Evolutionary conservation across 2,888 invertebrate species (phyloP).

Genomic region (Thereva nobilitata): DNA sequence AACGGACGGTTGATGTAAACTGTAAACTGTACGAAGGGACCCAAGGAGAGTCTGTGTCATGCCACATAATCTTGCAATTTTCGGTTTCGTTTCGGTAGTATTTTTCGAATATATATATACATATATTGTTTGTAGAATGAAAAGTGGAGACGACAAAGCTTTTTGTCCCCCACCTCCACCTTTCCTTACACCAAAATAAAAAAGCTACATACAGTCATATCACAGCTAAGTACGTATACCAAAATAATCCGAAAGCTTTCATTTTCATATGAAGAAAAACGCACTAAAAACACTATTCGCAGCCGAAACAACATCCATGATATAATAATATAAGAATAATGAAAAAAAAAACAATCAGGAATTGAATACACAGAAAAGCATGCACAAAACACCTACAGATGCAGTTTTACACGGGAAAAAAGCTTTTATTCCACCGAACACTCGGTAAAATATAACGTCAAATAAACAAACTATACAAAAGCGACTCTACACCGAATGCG

Average conservation of each 20-base stretch:
- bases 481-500: too few relatives aligned
- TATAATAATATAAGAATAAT: constrained; percentile 8
- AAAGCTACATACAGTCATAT: too few relatives aligned
- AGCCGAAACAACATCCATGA: not conserved
- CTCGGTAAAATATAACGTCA: not conserved
- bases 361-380: not conserved
- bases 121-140: not conserved
- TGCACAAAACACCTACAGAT: not conserved
- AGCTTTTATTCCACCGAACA: not conserved
- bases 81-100: constrained; percentile 23
- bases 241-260: too few relatives aligned
- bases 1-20: constrained; percentile 39
- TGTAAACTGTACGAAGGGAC: constrained; percentile 33
- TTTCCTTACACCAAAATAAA: too few relatives aligned
- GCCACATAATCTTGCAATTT: constrained; percentile 31
- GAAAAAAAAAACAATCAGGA: constrained; percentile 6
- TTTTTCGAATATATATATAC: constrained; percentile 18
- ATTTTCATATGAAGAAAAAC: too few relatives aligned
- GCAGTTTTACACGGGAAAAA: not conserved
- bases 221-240: too few relatives aligned
- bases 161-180: too few relatives aligned
- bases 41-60: constrained; percentile 27
- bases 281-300: too few relatives aligned
- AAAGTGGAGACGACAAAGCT: too few relatives aligned
- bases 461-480: too few relatives aligned